Conservation (phyloP, 2,888 invertebrate genomes). For the Lasioglossum calceatum region DNA sequence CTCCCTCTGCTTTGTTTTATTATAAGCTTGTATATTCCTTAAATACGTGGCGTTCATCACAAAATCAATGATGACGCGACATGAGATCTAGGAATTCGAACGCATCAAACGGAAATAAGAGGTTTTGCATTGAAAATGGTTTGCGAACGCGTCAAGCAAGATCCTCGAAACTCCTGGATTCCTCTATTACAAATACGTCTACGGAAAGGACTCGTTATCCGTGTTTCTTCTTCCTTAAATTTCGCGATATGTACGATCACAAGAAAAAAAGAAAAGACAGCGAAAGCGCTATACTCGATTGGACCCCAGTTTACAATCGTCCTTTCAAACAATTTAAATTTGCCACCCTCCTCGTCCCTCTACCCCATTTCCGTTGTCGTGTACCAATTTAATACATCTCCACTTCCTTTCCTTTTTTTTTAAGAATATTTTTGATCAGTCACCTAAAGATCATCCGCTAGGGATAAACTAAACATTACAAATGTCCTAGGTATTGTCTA, state of each 20-base stretch:
- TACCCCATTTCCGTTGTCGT: slow-evolving; percentile 27
- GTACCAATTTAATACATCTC: slow-evolving; percentile 22
- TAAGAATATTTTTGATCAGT: slow-evolving; percentile 17
- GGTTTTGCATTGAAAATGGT: slow-evolving; percentile 15
- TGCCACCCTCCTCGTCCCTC: slow-evolving; percentile 23
- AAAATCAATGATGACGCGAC: slow-evolving; percentile 44
- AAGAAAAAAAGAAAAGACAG: slow-evolving; percentile 74
- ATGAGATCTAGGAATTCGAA: slow-evolving; percentile 73
- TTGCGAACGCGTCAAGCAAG: slow-evolving; percentile 27
- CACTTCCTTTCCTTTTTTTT: slow-evolving; percentile 27
- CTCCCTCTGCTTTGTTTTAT: slow-evolving; percentile 24
- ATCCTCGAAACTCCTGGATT: slow-evolving; percentile 6
- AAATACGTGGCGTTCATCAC: slow-evolving; percentile 50
- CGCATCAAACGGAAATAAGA: slow-evolving; percentile 58
- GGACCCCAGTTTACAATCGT: slow-evolving; percentile 77
- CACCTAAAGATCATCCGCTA: slow-evolving; percentile 59
- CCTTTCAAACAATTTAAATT: slow-evolving; percentile 61
- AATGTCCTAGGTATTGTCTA: slow-evolving; percentile 81
- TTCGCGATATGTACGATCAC: slow-evolving; percentile 79
- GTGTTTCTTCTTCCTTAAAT: neutral
- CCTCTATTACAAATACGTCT: slow-evolving; percentile 3
- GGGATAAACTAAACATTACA: slow-evolving; percentile 66
- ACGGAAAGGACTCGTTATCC: slow-evolving; percentile 2
- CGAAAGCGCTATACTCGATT: slow-evolving; percentile 76
- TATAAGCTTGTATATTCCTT: slow-evolving; percentile 56